Percentiles rank a stretch among this genome's conserved stretches.
phyloP scores from a whole-genome alignment of 2,797 vertebrate species.

The Capromys pilorides region DNA sequence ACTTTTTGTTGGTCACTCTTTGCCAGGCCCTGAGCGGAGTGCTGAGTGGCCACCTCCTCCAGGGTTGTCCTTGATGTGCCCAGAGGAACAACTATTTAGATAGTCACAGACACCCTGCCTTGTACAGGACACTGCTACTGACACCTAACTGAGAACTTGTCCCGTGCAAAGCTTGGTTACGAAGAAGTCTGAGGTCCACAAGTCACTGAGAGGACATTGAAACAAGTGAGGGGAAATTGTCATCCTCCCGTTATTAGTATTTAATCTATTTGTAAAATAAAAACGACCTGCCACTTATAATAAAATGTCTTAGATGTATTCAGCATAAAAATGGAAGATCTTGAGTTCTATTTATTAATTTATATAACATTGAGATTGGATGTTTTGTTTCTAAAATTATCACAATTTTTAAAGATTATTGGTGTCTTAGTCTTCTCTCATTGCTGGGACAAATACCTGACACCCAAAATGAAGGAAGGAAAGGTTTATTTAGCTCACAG shows the following conservation, averaged over 20 bases:
- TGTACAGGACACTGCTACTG: neutral
- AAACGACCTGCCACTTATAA: slow-evolving; percentile 63
- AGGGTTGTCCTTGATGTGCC: neutral
- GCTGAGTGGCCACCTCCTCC: neutral
- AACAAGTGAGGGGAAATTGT: slow-evolving; percentile 19
- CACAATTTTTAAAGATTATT: neutral
- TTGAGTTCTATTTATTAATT: slow-evolving; percentile 53
- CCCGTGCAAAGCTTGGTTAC: slow-evolving; percentile 1
- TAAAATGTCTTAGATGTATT: slow-evolving; percentile 60
- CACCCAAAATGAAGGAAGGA: no score
- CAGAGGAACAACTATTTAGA: slow-evolving; percentile 11
- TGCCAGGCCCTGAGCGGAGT: neutral
- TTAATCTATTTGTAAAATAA: slow-evolving; percentile 59
- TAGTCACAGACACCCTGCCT: neutral
- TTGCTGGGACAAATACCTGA: no score
- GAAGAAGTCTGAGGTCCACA: slow-evolving; percentile 36
- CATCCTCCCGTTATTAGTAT: slow-evolving; percentile 36
- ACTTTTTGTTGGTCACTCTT: neutral
- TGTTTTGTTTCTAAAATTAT: slow-evolving; percentile 61
- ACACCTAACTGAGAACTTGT: slow-evolving; percentile 20
- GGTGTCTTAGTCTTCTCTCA: no score
- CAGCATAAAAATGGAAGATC: slow-evolving; percentile 62
- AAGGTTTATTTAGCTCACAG: no score
- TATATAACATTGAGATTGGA: slow-evolving; percentile 54
- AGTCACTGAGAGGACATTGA: slow-evolving; percentile 25